phyloP scores from a whole-genome alignment of 2,113 vertebrate genomes.

The Dolichotis patagonum region DNA sequence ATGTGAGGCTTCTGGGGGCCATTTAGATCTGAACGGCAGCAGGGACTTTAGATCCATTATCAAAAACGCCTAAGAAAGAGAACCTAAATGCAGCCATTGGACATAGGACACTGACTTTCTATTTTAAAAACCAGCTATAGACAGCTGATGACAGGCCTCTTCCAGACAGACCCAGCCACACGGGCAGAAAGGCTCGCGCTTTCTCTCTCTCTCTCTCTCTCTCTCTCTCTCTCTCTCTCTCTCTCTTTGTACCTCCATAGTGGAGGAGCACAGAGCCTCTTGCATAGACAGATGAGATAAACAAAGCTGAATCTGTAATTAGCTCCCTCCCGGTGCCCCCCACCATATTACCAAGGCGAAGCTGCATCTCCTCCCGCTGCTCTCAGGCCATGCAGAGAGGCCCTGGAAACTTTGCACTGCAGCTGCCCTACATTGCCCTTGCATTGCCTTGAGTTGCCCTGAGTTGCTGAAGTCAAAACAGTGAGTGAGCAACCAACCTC shows the following conservation, averaged over 20 bases:
- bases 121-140: conserved; percentile 48
- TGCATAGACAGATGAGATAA: conserved; percentile 41
- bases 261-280: conserved; percentile 55
- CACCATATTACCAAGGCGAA: neutral
- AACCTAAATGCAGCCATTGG: neutral
- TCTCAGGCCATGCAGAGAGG: neutral
- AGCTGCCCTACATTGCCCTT: neutral
- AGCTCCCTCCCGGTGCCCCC: neutral
- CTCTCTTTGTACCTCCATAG: neutral
- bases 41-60: neutral
- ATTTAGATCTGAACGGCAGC: neutral
- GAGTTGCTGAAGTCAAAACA: neutral
- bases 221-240: neutral
- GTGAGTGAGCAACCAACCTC: rapidly evolving
- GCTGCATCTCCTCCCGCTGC: rapidly evolving
- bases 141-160: conserved; percentile 26
- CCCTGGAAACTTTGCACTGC: neutral
- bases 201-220: neutral
- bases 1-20: neutral
- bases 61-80: neutral
- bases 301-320: conserved; percentile 60
- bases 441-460: neutral
- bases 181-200: neutral
- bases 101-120: conserved; percentile 1
- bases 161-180: conserved; percentile 60